A percentile compares a stretch with the other conserved stretches of the same genome.
Evolutionary conservation across 1,140 invertebrate species (phyloP).

Genomic region (Sesamia nonagrioides): DNA sequence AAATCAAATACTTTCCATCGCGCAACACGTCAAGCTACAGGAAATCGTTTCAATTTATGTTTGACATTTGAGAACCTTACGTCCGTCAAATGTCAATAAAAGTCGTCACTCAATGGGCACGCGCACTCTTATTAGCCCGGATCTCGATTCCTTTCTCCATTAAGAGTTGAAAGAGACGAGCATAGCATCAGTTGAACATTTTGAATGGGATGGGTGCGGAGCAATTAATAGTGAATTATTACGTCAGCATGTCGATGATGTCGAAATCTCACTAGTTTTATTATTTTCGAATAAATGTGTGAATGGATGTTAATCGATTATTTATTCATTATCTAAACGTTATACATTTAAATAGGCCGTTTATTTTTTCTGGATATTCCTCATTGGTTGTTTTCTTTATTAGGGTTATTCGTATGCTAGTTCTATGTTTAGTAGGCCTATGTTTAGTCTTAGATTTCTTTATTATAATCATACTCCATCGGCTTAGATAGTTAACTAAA

Average conservation of each 20-base stretch:
- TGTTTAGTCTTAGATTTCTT: no score
- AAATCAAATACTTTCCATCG: no score
- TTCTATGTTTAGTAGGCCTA: no score
- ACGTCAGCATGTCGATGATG: neutral
- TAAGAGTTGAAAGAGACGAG: neutral
- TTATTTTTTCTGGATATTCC: no score
- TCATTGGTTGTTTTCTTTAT: no score
- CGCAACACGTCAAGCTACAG: no score
- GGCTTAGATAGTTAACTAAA: no score
- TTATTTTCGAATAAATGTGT: neutral
- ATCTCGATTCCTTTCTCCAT: constrained; percentile 46
- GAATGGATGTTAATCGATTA: no score
- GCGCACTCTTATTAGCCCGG: neutral
- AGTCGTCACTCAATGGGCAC: constrained; percentile 3
- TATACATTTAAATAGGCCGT: no score
- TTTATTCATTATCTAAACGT: no score
- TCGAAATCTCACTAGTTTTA: constrained; percentile 26
- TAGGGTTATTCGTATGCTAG: no score
- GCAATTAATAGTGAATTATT: constrained; percentile 38
- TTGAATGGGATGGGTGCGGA: constrained; percentile 43
- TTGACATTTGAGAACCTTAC: neutral
- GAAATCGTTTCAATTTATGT: neutral
- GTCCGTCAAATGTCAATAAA: neutral
- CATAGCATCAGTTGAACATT: constrained; percentile 36
- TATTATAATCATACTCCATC: no score